Conservation (phyloP, 2,888 invertebrate species). For the Chloroclystis v-ata region DNA sequence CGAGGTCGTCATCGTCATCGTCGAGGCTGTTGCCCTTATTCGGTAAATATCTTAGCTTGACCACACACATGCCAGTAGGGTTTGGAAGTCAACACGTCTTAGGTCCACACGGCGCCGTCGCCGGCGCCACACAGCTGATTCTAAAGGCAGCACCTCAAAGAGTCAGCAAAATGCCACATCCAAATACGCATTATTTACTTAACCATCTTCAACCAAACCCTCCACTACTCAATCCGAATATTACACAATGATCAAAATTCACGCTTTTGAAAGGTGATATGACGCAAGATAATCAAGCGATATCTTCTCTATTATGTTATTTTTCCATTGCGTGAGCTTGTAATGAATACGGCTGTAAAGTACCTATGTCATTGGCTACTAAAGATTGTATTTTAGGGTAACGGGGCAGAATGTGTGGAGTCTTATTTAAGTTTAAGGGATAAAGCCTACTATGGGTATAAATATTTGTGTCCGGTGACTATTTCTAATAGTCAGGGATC, state of each 20-base stretch:
- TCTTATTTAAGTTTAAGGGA: constrained; percentile 5
- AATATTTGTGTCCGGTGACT: too few relatives aligned
- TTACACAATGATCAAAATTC: constrained; percentile 62
- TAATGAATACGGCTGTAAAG: constrained; percentile 23
- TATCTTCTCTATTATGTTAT: constrained; percentile 44
- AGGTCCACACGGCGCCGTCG: too few relatives aligned
- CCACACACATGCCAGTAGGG: too few relatives aligned
- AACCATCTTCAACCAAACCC: constrained; percentile 1
- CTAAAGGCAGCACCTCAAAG: too few relatives aligned
- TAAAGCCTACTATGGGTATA: too few relatives aligned
- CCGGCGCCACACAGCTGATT: too few relatives aligned
- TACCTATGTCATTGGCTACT: constrained; percentile 13
- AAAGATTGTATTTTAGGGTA: constrained; percentile 13
- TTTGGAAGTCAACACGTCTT: too few relatives aligned
- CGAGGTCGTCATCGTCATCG: too few relatives aligned
- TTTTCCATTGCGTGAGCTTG: constrained; percentile 28
- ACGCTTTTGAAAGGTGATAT: constrained; percentile 54
- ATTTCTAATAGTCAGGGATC: too few relatives aligned
- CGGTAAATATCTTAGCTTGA: too few relatives aligned
- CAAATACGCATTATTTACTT: background rate
- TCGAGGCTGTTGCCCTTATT: too few relatives aligned
- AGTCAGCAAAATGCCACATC: constrained; percentile 1
- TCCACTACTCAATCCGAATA: constrained; percentile 31
- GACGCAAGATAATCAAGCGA: constrained; percentile 47
- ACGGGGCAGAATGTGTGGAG: constrained; percentile 2